Base-by-base conservation (phyloP, 64 coral and sea anemone genomes). In the Pocillopora damicornis region DNA sequence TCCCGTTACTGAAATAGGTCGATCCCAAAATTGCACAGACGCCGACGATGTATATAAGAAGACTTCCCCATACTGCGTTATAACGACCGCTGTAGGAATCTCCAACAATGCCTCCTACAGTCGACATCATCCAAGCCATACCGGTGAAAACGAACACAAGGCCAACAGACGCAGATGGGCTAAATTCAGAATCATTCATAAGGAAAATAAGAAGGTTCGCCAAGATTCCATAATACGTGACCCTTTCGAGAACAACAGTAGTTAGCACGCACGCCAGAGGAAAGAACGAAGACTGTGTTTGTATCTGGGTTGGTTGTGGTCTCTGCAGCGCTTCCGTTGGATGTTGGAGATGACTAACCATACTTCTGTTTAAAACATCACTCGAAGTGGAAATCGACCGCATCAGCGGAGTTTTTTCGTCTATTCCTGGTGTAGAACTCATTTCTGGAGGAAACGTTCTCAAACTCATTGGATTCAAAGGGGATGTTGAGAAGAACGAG, bases 221-320 rank as follows among this genome's bases (percentile, higher is more conserved):
- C 60, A 96, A 37, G 69, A 93, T 88, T 18, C 94, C 91, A 75
- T 96, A 96, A 86, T 87, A 96, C 14, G 91, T 83, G 18, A 88
- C 81, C 79, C 94, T 89, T 93, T 96, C 94, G 16, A 96, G 91
- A 60, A 96, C 72, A 20, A 96, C 81, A 63, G 91, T 87, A 10
- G 93, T 67, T 61, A 93, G 65, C 15, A 96, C 86, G 66, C 91
- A 93, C 0, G 78, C 76, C 63, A 93, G 73, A 37, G 87, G 88
- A 76, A 88, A 93, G 2, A 17, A 17, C 1, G 58, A 76, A 18
- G 57, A 26, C 1, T 77, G 73, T 15, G 25, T 37, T 72, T 16
- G 62, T n/a, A 36, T 42, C 35, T 22, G 61, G 3, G 62, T n/a
- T 67, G 81, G 81, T 13, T 58, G 45, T 16, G 69, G 81, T 45